Evolutionary conservation across 2,797 vertebrate species (phyloP).

Genomic region (Threskiornis aethiopicus): DNA sequence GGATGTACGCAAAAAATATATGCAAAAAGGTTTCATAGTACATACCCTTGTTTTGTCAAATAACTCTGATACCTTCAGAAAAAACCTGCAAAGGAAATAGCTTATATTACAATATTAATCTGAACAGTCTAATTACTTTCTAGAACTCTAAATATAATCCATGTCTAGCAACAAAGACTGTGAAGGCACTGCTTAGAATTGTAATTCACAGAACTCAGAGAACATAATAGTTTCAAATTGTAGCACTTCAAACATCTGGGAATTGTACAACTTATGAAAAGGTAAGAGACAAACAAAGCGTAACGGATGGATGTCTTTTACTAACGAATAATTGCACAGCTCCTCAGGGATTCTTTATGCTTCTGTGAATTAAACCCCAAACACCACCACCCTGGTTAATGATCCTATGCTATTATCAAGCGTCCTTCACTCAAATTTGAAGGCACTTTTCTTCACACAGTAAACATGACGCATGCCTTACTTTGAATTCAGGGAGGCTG

Average conservation of each 20-base stretch:
- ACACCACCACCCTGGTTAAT: not conserved
- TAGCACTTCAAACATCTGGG: not conserved
- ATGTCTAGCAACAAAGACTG: not conserved
- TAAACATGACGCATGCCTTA: not conserved
- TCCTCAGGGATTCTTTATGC: not conserved
- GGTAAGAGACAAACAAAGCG: not conserved
- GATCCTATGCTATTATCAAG: not conserved
- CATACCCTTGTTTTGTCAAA: conserved; percentile 97
- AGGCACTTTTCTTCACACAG: not conserved
- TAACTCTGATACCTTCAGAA: conserved; percentile 95
- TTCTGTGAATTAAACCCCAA: not conserved
- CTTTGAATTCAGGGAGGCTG: not conserved
- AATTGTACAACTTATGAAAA: not conserved
- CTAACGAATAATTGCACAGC: not conserved
- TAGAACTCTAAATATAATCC: not conserved
- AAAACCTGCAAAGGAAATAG: conserved; percentile 84
- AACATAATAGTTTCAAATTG: not conserved
- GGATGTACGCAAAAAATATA: not conserved
- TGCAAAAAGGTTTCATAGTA: conserved; percentile 11
- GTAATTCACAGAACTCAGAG: not conserved
- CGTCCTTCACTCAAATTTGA: not conserved
- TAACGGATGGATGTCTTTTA: not conserved
- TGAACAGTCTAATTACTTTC: not conserved
- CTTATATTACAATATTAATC: conserved; percentile 23
- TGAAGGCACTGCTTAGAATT: not conserved